Evolutionary conservation across 2,888 invertebrate genomes (phyloP).

Genomic region (Hoplodrina blanda): DNA sequence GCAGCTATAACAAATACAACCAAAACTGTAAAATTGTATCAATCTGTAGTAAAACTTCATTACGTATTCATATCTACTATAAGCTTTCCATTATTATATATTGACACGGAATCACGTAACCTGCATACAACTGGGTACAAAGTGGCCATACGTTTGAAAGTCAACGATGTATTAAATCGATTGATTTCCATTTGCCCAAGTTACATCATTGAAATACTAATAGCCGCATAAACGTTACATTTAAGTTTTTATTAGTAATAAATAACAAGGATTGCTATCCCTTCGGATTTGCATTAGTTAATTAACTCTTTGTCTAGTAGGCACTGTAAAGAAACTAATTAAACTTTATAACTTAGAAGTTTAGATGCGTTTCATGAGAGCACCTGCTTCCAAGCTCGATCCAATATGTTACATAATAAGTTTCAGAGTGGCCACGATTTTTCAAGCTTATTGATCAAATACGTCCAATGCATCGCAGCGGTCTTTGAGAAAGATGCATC

Average conservation of each 20-base stretch:
- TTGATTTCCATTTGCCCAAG: constrained; percentile 29
- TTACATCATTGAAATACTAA: constrained; percentile 39
- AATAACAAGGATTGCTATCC: constrained; percentile 1
- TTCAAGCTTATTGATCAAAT: constrained; percentile 44
- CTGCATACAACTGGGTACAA: constrained; percentile 33
- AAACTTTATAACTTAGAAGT: constrained; percentile 6
- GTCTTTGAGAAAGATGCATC: constrained; percentile 43
- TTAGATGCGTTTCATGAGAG: constrained; percentile 18
- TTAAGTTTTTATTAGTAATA: not conserved
- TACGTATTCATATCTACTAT: constrained; percentile 55
- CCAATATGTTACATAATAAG: constrained; percentile 30
- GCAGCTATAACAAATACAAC: constrained; percentile 25
- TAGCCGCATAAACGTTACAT: not conserved
- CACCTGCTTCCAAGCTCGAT: constrained; percentile 24
- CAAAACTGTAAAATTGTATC: constrained; percentile 32
- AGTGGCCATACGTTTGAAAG: constrained; percentile 52
- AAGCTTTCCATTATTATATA: constrained; percentile 52
- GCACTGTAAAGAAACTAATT: constrained; percentile 9
- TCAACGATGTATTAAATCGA: constrained; percentile 42
- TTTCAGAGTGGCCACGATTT: constrained; percentile 29
- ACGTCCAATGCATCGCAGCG: constrained; percentile 29
- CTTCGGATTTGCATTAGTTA: not conserved
- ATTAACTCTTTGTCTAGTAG: not conserved
- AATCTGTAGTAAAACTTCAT: constrained; percentile 33
- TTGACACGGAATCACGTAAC: constrained; percentile 59